Evolutionary conservation across 2,888 invertebrate genomes (phyloP).

Genomic region (Synergus gifuensis): DNA sequence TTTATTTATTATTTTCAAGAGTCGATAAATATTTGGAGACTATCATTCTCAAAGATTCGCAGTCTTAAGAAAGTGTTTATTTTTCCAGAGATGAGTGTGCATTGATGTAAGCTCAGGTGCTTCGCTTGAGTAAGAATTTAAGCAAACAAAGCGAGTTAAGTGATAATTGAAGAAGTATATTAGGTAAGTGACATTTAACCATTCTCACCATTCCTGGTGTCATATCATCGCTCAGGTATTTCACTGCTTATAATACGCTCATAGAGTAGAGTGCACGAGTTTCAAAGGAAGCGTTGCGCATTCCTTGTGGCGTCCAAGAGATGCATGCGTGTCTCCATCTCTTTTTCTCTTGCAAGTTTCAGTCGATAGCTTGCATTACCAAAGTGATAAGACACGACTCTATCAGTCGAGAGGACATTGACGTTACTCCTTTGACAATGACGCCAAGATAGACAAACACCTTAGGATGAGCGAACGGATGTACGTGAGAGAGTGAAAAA

Average conservation of each 20-base stretch:
- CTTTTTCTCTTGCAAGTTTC: neutral
- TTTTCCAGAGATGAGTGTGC: neutral
- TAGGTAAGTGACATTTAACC: conserved; percentile 1
- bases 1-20: no score
- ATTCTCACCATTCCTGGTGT: conserved; percentile 24
- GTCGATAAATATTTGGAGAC: no score
- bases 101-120: conserved; percentile 14
- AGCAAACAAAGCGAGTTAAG: conserved; percentile 17
- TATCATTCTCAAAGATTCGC: no score
- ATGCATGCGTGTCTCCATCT: neutral
- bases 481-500: conserved; percentile 22
- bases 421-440: conserved; percentile 16
- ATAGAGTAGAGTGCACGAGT: neutral
- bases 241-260: neutral
- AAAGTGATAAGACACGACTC: conserved; percentile 29
- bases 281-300: conserved; percentile 17
- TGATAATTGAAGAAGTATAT: conserved; percentile 22
- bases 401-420: conserved; percentile 11
- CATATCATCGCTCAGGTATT: conserved; percentile 5
- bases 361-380: neutral
- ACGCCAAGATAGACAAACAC: neutral
- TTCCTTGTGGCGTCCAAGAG: neutral
- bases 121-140: neutral
- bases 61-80: no score
- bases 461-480: conserved; percentile 20